Conservation (phyloP, 2,797 vertebrate species). For the Synaphobranchus kaupii region DNA sequence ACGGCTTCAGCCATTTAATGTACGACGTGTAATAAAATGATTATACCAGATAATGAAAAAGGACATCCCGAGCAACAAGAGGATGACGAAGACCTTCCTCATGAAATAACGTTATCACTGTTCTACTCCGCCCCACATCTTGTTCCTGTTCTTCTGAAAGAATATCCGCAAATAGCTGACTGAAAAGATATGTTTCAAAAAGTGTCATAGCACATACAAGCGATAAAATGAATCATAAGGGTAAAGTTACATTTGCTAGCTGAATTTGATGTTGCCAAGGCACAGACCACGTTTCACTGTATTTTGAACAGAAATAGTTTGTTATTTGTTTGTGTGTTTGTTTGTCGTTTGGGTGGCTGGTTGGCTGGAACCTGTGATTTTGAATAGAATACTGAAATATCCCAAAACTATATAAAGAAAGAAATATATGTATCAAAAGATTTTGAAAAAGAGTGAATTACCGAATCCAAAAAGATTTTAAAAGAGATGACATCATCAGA, state of each 20-base stretch:
- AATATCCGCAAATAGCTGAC: constrained; percentile 14
- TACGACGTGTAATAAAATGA: constrained; percentile 46
- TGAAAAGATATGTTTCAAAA: constrained; percentile 27
- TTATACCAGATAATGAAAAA: constrained; percentile 34
- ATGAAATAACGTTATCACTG: constrained; percentile 62
- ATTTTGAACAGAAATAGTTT: constrained; percentile 73
- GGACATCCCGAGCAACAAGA: constrained; percentile 48
- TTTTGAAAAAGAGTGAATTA: constrained; percentile 82
- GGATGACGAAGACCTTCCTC: constrained; percentile 15
- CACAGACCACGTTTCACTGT: constrained; percentile 80
- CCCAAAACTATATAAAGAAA: constrained; percentile 56
- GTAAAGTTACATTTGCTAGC: constrained; percentile 62
- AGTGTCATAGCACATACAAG: constrained; percentile 55
- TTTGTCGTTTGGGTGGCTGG: constrained; percentile 68
- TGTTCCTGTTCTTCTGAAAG: constrained; percentile 28
- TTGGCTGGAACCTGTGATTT: constrained; percentile 73
- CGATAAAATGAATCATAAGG: constrained; percentile 43
- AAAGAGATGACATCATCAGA: constrained; percentile 63
- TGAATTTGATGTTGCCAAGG: constrained; percentile 76
- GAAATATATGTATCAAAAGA: constrained; percentile 67
- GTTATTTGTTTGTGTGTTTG: constrained; percentile 49
- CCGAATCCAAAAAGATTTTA: constrained; percentile 73
- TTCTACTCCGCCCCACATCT: constrained; percentile 57
- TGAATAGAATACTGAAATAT: constrained; percentile 58
- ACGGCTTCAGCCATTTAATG: constrained; percentile 67